These are phyloP conservation scores for Rhynchomys soricoides DNA, from an alignment of 2,113 vertebrate genomes.

Conservation along the genomic window DNA sequence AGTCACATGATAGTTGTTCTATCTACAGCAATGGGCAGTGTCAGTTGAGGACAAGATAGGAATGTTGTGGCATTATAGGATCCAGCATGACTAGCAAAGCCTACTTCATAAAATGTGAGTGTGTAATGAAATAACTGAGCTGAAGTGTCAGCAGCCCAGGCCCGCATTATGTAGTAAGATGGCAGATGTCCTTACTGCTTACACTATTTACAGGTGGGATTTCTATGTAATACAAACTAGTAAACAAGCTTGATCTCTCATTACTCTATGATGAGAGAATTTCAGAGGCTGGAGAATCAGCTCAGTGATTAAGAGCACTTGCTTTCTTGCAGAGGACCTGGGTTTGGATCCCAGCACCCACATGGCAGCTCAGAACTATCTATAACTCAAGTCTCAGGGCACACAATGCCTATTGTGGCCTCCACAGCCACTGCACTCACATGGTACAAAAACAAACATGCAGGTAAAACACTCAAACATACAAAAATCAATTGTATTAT, in stretches of 20 bases:
- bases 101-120: background rate
- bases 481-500: background rate
- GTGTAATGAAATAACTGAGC: background rate
- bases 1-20: background rate
- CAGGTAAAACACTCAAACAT: background rate
- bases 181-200: background rate
- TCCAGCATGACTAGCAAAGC: background rate
- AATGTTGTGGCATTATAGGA: background rate
- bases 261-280: constrained; percentile 20
- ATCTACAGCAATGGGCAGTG: background rate
- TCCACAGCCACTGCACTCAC: background rate
- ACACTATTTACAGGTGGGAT: background rate
- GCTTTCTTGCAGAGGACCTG: background rate
- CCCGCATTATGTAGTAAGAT: background rate
- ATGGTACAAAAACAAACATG: background rate
- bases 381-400: background rate
- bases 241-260: background rate
- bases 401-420: background rate
- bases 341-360: background rate
- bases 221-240: constrained; percentile 39
- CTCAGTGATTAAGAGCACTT: background rate
- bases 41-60: background rate
- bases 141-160: background rate
- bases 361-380: background rate
- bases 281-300: background rate